Percentiles rank a stretch among this genome's conserved stretches.
Evolutionary conservation across 2,113 vertebrate genomes (phyloP).

Genomic region (Sylvietta virens): DNA sequence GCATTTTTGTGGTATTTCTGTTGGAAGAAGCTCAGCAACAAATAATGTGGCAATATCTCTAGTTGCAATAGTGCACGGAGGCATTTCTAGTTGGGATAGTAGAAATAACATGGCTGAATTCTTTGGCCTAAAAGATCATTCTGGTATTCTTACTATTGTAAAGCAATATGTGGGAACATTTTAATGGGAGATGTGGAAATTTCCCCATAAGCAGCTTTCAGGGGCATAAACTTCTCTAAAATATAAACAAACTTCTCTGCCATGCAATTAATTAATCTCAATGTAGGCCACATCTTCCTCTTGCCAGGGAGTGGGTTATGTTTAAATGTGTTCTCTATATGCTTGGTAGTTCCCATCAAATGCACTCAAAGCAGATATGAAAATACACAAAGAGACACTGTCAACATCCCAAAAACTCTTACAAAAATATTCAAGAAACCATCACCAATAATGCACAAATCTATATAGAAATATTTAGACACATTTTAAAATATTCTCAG

Average conservation of each 20-base stretch:
- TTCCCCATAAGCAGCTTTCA: neutral
- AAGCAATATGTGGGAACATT: slow-evolving; percentile 24
- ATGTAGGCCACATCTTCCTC: neutral
- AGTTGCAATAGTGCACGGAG: slow-evolving; percentile 54
- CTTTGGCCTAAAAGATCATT: slow-evolving; percentile 18
- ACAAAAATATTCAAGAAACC: neutral
- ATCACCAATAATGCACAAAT: neutral
- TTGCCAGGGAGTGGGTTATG: neutral
- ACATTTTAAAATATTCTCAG: neutral
- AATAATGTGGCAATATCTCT: slow-evolving; percentile 68
- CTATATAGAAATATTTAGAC: neutral
- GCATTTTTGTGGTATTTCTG: slow-evolving; percentile 77
- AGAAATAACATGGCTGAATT: slow-evolving; percentile 31
- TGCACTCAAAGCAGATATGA: neutral
- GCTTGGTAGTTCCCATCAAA: neutral
- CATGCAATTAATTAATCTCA: neutral
- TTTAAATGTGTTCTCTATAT: neutral
- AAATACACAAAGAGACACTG: neutral
- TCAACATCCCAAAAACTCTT: neutral
- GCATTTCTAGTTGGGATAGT: neutral
- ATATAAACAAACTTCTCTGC: neutral
- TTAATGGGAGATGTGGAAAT: slow-evolving; percentile 41
- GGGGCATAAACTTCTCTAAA: neutral
- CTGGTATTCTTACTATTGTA: neutral
- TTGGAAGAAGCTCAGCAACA: slow-evolving; percentile 68